A percentile compares a stretch with the other conserved stretches of the same genome.
phyloP scores from a whole-genome alignment of 2,888 invertebrate genomes.

The Dicranocentrus wangi region DNA sequence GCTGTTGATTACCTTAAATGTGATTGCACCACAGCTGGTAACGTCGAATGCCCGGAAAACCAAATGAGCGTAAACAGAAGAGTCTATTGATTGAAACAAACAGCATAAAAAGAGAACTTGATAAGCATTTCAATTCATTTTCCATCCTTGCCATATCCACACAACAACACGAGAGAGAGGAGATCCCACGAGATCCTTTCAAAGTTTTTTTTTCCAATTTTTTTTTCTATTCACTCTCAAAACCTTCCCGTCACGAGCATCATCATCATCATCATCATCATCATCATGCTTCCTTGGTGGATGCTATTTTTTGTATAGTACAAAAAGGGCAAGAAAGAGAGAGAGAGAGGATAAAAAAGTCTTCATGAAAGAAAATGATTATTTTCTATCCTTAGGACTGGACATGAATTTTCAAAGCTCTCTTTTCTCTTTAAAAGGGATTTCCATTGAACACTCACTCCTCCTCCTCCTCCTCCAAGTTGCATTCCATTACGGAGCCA shows the following conservation, averaged over 20 bases:
- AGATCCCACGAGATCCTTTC: too few relatives aligned
- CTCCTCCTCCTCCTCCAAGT: too few relatives aligned
- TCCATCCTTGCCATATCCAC: slow-evolving; percentile 31
- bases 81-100: slow-evolving; percentile 82
- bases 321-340: too few relatives aligned
- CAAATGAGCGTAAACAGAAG: slow-evolving; percentile 96
- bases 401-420: slow-evolving; percentile 21
- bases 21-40: slow-evolving; percentile 96
- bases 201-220: too few relatives aligned
- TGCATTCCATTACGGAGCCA: slow-evolving; percentile 6
- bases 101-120: slow-evolving; percentile 29
- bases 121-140: slow-evolving; percentile 51
- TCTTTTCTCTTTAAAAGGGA: slow-evolving; percentile 14
- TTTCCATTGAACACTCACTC: not conserved
- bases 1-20: slow-evolving; percentile 89
- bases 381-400: slow-evolving; percentile 35
- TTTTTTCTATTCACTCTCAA: too few relatives aligned
- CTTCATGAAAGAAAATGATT: slow-evolving; percentile 55
- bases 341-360: not conserved
- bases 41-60: slow-evolving; percentile 99
- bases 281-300: too few relatives aligned
- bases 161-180: not conserved
- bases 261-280: too few relatives aligned
- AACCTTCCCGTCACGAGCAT: too few relatives aligned
- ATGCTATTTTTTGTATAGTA: too few relatives aligned